Conservation (phyloP, 2,113 vertebrate species). For the Numenius arquata region DNA sequence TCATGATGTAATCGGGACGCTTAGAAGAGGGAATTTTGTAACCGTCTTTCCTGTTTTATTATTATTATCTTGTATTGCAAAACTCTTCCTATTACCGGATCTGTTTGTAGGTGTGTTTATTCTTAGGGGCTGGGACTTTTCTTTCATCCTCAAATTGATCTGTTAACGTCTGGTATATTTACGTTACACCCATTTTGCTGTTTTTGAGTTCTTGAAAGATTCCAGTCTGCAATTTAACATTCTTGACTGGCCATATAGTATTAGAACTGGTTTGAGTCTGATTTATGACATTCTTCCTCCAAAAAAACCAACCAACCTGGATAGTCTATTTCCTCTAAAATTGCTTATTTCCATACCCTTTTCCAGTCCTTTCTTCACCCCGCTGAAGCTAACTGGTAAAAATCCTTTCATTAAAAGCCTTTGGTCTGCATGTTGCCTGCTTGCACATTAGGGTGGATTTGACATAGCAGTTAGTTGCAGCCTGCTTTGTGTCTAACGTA, state of each 20-base stretch:
- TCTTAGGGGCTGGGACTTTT: background rate
- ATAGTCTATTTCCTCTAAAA: background rate
- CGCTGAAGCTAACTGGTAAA: background rate
- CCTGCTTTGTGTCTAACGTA: background rate
- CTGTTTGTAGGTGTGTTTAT: slow-evolving; percentile 52
- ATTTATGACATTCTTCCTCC: background rate
- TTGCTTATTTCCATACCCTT: background rate
- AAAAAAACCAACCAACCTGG: background rate
- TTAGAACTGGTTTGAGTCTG: background rate
- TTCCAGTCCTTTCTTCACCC: background rate
- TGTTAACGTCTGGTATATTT: background rate
- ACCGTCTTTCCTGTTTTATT: slow-evolving; percentile 38
- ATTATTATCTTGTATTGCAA: slow-evolving; percentile 16
- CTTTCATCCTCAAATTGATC: background rate
- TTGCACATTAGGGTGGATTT: background rate
- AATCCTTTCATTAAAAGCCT: background rate
- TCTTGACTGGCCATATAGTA: background rate
- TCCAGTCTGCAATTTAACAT: background rate
- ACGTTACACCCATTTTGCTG: background rate
- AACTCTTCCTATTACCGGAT: slow-evolving; percentile 9
- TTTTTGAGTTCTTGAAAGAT: background rate
- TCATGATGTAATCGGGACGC: background rate
- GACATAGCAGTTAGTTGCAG: background rate
- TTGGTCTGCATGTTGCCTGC: background rate
- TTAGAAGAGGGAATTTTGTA: slow-evolving; percentile 5